Conservation (phyloP, 2,113 vertebrate species). For the Dicerorhinus sumatrensis region DNA sequence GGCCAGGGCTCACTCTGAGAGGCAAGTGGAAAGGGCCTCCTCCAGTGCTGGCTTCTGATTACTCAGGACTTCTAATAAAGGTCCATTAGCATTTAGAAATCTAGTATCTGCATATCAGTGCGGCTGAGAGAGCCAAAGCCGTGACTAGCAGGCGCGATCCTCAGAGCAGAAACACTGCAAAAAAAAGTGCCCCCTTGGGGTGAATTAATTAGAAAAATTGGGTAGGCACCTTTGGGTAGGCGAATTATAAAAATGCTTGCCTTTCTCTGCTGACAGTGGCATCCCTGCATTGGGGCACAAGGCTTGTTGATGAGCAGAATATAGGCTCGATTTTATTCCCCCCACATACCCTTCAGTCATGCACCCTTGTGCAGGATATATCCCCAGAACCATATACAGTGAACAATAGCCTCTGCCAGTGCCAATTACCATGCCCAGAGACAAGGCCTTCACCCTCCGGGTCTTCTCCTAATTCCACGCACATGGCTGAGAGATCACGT, state of each 20-base stretch:
- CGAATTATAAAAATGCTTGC: not conserved
- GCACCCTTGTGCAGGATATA: not conserved
- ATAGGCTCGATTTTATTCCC: not conserved
- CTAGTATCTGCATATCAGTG: not conserved
- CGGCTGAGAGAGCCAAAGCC: constrained; percentile 16
- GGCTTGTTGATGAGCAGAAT: not conserved
- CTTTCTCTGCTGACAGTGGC: not conserved
- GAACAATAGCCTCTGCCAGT: not conserved
- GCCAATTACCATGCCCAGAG: not conserved
- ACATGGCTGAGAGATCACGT: not conserved
- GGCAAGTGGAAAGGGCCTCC: not conserved
- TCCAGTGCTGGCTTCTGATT: not conserved
- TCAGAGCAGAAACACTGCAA: not conserved
- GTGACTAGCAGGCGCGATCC: not conserved
- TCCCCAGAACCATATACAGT: not conserved
- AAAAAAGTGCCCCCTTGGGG: not conserved
- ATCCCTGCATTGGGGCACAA: not conserved
- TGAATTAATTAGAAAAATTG: not conserved
- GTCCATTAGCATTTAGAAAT: constrained; percentile 7
- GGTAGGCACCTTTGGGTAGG: not conserved
- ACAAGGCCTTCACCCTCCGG: not conserved
- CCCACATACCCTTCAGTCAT: not conserved
- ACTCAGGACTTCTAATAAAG: constrained; percentile 14
- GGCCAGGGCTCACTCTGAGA: not conserved
- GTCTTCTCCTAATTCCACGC: not conserved